Conservation (phyloP, 1,140 invertebrate genomes). For the Bombus sylvicola region DNA sequence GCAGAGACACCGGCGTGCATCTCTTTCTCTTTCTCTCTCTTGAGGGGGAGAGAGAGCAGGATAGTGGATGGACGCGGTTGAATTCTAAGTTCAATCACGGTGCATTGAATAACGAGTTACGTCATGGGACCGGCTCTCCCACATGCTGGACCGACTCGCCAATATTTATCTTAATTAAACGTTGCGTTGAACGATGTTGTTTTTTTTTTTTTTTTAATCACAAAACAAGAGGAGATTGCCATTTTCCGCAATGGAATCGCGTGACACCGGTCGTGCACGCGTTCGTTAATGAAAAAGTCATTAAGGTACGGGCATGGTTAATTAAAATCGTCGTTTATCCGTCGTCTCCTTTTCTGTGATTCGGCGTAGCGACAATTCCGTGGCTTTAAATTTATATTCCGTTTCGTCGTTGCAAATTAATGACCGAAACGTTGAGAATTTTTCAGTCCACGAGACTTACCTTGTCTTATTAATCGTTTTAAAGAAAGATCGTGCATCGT, state of each 20-base stretch:
- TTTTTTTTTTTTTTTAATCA: background rate
- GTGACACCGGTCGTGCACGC: background rate
- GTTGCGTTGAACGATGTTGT: background rate
- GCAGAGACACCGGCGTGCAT: background rate
- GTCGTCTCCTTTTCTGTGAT: background rate
- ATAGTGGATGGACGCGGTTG: background rate
- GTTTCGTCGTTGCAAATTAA: background rate
- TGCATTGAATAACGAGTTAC: conserved; percentile 34
- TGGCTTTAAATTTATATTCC: background rate
- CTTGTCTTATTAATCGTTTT: no score
- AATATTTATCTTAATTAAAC: conserved; percentile 35
- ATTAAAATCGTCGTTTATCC: background rate
- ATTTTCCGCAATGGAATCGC: conserved; percentile 4
- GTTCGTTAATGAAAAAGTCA: background rate
- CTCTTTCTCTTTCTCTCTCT: background rate
- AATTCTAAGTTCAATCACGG: conserved; percentile 20
- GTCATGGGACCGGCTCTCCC: conserved; percentile 25
- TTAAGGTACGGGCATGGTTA: background rate
- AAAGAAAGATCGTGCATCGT: no score
- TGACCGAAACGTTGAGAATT: no score
- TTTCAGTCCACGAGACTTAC: fast-evolving
- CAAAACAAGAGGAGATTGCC: background rate
- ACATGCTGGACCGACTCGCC: background rate
- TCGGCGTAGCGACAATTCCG: no score
- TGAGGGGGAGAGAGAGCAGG: background rate